Conservation (phyloP, 2,113 vertebrate genomes). For the Paraplagusia blochii region DNA sequence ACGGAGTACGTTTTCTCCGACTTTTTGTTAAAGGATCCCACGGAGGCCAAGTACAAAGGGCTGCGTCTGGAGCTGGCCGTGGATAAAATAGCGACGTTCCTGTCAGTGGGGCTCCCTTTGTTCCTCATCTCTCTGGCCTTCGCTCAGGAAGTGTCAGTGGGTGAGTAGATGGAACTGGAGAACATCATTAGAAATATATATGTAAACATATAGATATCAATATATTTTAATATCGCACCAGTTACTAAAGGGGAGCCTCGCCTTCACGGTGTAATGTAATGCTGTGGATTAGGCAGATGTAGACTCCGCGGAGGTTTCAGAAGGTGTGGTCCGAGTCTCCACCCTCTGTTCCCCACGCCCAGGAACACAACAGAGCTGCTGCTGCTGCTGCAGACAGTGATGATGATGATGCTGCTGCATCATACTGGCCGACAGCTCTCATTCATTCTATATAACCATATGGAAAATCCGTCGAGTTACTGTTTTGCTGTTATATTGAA, state of each 20-base stretch:
- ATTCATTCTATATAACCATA: no score
- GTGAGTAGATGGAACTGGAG: conserved; percentile 65
- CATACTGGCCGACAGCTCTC: no score
- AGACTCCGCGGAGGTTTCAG: conserved; percentile 4
- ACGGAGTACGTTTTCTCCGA: conserved; percentile 96
- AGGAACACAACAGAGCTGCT: not conserved
- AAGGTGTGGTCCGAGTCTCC: conserved; percentile 44
- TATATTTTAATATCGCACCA: no score
- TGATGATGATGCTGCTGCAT: not conserved
- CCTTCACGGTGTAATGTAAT: not conserved
- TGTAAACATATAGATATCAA: not conserved
- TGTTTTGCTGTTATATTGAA: no score
- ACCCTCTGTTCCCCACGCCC: conserved; percentile 24
- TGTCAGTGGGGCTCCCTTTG: conserved; percentile 89
- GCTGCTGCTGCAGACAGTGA: not conserved
- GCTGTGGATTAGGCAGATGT: not conserved
- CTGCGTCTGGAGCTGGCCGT: conserved; percentile 88
- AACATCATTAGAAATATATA: not conserved
- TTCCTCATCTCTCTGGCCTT: conserved; percentile 95
- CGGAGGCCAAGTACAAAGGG: conserved; percentile 86
- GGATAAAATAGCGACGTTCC: conserved; percentile 89
- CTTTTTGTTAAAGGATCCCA: conserved; percentile 89
- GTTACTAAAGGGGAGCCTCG: no score
- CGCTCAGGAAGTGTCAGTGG: conserved; percentile 92
- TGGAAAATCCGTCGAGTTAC: no score